Evolutionary conservation across 2,888 invertebrate species (phyloP).

Genomic region (Cosmopolites sordidus): DNA sequence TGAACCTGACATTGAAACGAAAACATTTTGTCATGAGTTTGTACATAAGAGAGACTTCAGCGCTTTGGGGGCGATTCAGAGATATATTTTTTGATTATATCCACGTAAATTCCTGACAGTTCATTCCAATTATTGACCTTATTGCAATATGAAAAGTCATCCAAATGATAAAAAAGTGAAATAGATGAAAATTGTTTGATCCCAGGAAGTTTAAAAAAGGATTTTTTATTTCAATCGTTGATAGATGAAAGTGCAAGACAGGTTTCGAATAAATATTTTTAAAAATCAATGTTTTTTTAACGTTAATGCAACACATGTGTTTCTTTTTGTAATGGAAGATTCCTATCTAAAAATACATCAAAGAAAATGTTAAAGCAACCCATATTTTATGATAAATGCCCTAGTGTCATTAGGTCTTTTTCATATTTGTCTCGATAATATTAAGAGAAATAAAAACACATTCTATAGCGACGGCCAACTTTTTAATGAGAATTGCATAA

Average conservation of each 20-base stretch:
- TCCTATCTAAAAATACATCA: too few relatives aligned
- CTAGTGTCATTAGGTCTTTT: background rate
- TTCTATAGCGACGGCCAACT: too few relatives aligned
- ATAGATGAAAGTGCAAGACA: background rate
- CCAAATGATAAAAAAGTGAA: background rate
- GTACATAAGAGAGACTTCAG: too few relatives aligned
- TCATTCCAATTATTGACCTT: background rate
- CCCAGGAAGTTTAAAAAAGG: background rate
- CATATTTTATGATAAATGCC: slow-evolving; percentile 10
- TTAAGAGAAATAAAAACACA: background rate
- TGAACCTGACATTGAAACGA: too few relatives aligned
- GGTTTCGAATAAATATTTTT: background rate
- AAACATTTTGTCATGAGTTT: too few relatives aligned
- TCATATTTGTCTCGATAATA: background rate
- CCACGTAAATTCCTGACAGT: too few relatives aligned
- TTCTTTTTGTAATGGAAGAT: too few relatives aligned
- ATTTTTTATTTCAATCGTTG: background rate
- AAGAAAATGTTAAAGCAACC: slow-evolving; percentile 7
- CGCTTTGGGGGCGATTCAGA: too few relatives aligned
- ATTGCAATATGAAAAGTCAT: background rate
- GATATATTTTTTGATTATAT: too few relatives aligned
- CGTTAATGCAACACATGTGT: slow-evolving; percentile 15
- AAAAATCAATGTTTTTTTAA: background rate
- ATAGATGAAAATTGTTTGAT: background rate
- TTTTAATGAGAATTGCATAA: too few relatives aligned